These are phyloP conservation scores for Plectus sambesii DNA, from an alignment of 1,140 invertebrate species.

Conservation along the genomic window DNA sequence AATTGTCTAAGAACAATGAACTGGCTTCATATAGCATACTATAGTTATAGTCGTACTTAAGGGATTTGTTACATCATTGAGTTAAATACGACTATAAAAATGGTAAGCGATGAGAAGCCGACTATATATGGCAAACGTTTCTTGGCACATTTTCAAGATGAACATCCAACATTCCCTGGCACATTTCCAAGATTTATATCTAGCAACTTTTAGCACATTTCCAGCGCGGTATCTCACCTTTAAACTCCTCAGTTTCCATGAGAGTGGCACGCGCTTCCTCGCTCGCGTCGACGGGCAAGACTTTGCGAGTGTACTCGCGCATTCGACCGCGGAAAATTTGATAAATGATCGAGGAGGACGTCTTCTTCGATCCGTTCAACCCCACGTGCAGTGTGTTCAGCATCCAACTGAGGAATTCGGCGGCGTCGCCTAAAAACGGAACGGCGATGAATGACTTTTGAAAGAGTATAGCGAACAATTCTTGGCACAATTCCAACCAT, in stretches of 20 bases:
- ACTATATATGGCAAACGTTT: too few species aligned
- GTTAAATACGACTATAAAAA: too few species aligned
- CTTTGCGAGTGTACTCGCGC: slow-evolving; percentile 83
- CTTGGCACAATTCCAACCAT: slow-evolving; percentile 10
- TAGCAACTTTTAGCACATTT: too few species aligned
- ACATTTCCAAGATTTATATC: too few species aligned
- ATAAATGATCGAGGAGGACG: slow-evolving; percentile 77
- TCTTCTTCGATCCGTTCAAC: slow-evolving; percentile 60
- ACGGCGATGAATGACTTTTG: slow-evolving; percentile 5
- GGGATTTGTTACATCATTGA: too few species aligned
- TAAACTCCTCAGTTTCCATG: slow-evolving; percentile 70
- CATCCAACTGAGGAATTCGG: slow-evolving; percentile 93
- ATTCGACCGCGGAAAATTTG: slow-evolving; percentile 81
- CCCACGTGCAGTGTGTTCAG: slow-evolving; percentile 81
- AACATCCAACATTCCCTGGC: too few species aligned
- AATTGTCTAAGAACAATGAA: too few species aligned
- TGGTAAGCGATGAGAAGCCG: too few species aligned
- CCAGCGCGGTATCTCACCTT: too few species aligned
- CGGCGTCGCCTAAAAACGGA: slow-evolving; percentile 67
- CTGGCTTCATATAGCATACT: too few species aligned
- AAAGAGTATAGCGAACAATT: not conserved
- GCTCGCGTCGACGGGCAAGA: slow-evolving; percentile 73
- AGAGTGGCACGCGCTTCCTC: slow-evolving; percentile 71
- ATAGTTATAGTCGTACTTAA: too few species aligned
- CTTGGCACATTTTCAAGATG: too few species aligned